A percentile compares a stretch with the other conserved stretches of the same genome.
phyloP scores from a whole-genome alignment of 2,888 invertebrate species.

The Hermaeophaga mercurialis region DNA sequence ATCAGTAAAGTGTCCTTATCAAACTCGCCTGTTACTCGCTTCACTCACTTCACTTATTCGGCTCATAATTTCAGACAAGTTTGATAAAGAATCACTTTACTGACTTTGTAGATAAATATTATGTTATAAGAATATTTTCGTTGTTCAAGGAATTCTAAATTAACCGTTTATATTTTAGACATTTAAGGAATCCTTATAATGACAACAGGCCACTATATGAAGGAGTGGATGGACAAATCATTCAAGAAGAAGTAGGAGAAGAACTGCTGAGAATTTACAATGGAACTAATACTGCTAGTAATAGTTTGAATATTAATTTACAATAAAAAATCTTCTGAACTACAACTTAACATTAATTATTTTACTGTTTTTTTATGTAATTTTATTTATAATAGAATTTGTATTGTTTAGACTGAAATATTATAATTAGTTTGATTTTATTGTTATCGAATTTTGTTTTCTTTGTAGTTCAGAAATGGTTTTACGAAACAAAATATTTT shows the following conservation, averaged over 20 bases:
- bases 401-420: not conserved
- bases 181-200: constrained; percentile 8
- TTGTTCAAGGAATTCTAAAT: too few relatives aligned
- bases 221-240: constrained; percentile 7
- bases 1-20: too few relatives aligned
- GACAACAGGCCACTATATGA: constrained; percentile 7
- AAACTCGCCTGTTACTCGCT: too few relatives aligned
- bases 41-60: too few relatives aligned
- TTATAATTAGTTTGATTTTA: too few relatives aligned
- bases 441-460: not conserved
- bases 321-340: not conserved
- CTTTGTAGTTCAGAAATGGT: not conserved
- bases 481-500: not conserved
- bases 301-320: not conserved
- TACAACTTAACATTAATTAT: not conserved
- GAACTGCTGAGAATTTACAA: constrained; percentile 11
- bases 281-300: not conserved
- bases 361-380: constrained; percentile 1
- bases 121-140: too few relatives aligned
- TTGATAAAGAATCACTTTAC: too few relatives aligned
- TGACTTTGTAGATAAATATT: too few relatives aligned
- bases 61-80: too few relatives aligned
- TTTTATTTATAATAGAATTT: not conserved
- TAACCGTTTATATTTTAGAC: constrained; percentile 29
- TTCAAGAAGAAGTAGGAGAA: constrained; percentile 3